A percentile compares a stretch with the other conserved stretches of the same genome.
These are phyloP conservation scores for Listronotus oregonensis DNA, from an alignment of 1,140 invertebrate genomes.

Conservation along the genomic window DNA sequence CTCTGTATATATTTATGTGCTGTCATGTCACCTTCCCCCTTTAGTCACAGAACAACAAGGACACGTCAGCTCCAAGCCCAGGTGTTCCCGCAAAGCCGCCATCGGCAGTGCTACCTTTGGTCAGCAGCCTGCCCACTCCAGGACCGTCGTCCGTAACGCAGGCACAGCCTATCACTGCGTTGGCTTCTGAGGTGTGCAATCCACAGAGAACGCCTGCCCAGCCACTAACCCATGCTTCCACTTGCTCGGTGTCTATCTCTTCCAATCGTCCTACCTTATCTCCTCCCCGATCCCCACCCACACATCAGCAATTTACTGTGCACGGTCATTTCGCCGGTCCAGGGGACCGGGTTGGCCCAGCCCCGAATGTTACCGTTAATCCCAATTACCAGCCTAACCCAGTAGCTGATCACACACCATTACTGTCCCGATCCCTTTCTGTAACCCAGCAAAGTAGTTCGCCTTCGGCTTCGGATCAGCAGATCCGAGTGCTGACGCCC, in stretches of 20 bases:
- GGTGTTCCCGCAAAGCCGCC: slow-evolving; percentile 39
- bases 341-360: slow-evolving; percentile 53
- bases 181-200: slow-evolving; percentile 54
- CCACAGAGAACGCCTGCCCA: slow-evolving; percentile 44
- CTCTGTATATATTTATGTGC: slow-evolving; percentile 34
- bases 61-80: slow-evolving; percentile 44
- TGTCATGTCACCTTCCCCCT: slow-evolving; percentile 29
- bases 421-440: slow-evolving; percentile 21
- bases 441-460: slow-evolving; percentile 19
- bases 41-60: slow-evolving; percentile 65
- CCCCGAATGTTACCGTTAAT: slow-evolving; percentile 66
- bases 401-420: slow-evolving; percentile 31
- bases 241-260: slow-evolving; percentile 52
- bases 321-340: slow-evolving; percentile 54
- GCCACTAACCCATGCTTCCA: slow-evolving; percentile 53
- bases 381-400: slow-evolving; percentile 55
- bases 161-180: slow-evolving; percentile 32
- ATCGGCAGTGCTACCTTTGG: slow-evolving; percentile 40
- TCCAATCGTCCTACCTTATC: slow-evolving; percentile 44
- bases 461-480: slow-evolving; percentile 64
- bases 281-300: slow-evolving; percentile 43
- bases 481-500: slow-evolving; percentile 82
- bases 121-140: slow-evolving; percentile 35
- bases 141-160: slow-evolving; percentile 31
- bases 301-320: slow-evolving; percentile 55